Base-by-base conservation (phyloP, 2,113 vertebrate species). In the Chauna torquata region DNA sequence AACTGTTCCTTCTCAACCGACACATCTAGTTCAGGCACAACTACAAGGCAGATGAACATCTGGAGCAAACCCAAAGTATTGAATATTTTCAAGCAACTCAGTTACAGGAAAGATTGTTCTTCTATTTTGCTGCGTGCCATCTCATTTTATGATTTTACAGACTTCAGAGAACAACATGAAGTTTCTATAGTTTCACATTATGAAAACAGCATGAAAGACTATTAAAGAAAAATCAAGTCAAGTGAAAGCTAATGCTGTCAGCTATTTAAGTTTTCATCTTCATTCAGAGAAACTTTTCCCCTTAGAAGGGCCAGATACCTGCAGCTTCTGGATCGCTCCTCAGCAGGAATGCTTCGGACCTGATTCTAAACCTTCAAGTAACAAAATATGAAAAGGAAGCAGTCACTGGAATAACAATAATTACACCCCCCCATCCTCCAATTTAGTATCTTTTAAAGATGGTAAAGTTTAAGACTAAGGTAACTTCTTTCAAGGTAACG, bases 101-200 rank as follows among this genome's bases (percentile, higher is more conserved):
- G 74, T 44, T 36, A 44, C 65, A 42, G 1, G 6, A 70, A 68
- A 80, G 92, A 86, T 90, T 90, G 79, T 81, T 83, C 88, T 93
- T 58, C 71, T 85, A 36, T 72, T 93, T 81, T 88, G 77, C 64
- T 66, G 22, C 9, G 19, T 40, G 34, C 78, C 74, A 28, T 77
- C 86, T 83, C 47, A 30, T n/a, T 92, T 93, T 78, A 80, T 65
- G 69, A 30, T 34, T 94, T 94, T 61, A 83, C 83, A 79, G 83
- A 94, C 90, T 62, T 88, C 71, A 54, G 86, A 27, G 59, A 82
- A 82, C 44, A 76, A 89, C 54, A 69, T 86, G 69, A 95, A 78
- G 77, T 62, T 45, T 22, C 91, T 75, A 10, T 25, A 55, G 68
- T 50, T 91, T 84, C 38, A 52, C 76, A 52, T 27, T 16, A 92